These are phyloP conservation scores for Clarias magur DNA, from an alignment of 2,113 vertebrate genomes.

Conservation along the genomic window DNA sequence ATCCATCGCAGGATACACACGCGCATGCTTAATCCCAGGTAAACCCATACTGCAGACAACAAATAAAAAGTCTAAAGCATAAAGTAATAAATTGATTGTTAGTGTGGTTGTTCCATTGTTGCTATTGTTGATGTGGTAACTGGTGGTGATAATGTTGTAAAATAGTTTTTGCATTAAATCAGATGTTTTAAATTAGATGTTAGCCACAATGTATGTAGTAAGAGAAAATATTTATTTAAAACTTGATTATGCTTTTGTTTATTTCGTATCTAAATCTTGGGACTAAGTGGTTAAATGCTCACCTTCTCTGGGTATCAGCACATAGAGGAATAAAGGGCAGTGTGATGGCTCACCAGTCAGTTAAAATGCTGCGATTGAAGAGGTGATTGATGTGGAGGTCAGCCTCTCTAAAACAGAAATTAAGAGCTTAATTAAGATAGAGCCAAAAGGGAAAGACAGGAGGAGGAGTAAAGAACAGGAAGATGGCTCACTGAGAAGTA, in stretches of 20 bases:
- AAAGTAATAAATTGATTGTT: background rate
- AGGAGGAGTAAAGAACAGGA: background rate
- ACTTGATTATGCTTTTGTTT: background rate
- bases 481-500: background rate
- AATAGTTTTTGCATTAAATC: too few relatives aligned
- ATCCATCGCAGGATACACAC: too few relatives aligned
- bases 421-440: background rate
- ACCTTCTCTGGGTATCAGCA: background rate
- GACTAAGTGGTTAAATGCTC: background rate
- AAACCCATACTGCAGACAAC: background rate
- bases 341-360: background rate
- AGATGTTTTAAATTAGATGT: too few relatives aligned
- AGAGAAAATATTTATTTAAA: background rate
- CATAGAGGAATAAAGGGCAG: background rate
- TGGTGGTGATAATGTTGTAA: background rate
- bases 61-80: background rate
- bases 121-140: too few relatives aligned
- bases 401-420: background rate
- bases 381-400: background rate
- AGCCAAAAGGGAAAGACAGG: background rate
- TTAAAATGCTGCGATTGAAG: background rate
- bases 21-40: background rate
- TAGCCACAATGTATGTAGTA: too few relatives aligned
- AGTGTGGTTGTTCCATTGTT: too few relatives aligned
- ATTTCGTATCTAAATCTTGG: background rate